phyloP scores from a whole-genome alignment of 2,888 invertebrate species.

The Chrysolina oricalcia region DNA sequence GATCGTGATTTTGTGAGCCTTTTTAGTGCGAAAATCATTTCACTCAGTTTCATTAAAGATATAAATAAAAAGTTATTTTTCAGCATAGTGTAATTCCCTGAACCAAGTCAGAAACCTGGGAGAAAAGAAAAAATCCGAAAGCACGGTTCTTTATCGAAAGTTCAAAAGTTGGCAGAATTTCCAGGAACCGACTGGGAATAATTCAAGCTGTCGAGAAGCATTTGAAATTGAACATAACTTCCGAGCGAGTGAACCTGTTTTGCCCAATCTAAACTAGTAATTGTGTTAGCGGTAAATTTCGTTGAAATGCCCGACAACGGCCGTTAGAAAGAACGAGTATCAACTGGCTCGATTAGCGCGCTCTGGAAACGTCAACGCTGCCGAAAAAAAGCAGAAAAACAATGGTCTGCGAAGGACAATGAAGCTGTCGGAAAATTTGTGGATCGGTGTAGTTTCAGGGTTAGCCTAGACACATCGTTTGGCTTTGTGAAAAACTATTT shows the following conservation, averaged over 20 bases:
- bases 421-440: conserved; percentile 36
- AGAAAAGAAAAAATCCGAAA: background rate
- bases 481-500: too few relatives aligned
- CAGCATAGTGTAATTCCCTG: too few relatives aligned
- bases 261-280: conserved; percentile 70
- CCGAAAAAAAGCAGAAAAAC: conserved; percentile 38
- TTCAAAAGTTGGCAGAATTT: conserved; percentile 40
- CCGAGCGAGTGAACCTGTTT: conserved; percentile 67
- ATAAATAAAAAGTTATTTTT: too few relatives aligned
- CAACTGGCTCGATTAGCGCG: conserved; percentile 54
- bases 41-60: too few relatives aligned
- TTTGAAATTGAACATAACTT: conserved; percentile 70
- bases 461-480: background rate
- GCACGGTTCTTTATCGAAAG: conserved; percentile 28
- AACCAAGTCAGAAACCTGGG: background rate
- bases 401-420: conserved; percentile 33
- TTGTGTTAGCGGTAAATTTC: conserved; percentile 70
- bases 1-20: too few relatives aligned
- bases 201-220: conserved; percentile 57
- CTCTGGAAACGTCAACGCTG: conserved; percentile 52
- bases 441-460: background rate
- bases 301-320: conserved; percentile 66
- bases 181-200: conserved; percentile 46
- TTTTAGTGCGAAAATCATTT: too few relatives aligned
- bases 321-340: conserved; percentile 54